Base-by-base conservation (phyloP, 2,888 invertebrate genomes). In the Ditula angustiorana region DNA sequence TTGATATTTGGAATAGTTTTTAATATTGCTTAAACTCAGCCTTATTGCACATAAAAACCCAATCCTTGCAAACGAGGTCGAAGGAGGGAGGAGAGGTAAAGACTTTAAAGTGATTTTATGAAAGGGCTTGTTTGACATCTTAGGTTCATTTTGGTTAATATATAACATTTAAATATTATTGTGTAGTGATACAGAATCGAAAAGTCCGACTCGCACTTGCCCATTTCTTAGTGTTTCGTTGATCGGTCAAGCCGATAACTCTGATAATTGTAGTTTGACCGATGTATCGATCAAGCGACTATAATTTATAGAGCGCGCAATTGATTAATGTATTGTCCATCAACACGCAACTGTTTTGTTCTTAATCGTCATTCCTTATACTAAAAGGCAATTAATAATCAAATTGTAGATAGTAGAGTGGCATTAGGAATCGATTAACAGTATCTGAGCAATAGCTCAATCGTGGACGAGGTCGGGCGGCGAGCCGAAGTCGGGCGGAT, bases 351-450 rank as follows among this genome's bases (percentile, higher is more conserved):
- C 21, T 46, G 21, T 23, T 23, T 10, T 24, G 19, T 19, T 28
- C 19, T 56, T 21, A 56, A 30, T 21, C 21, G 13, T 46, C 46
- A 46, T 44, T 44, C 30, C 44, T 13, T 11, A 19, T 19, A 16
- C 7, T 41, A 19, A 16, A 11, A 19, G 26, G n/a, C 3, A 19
- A 21, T 23, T 46, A 46, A 24, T 46, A 4, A 23, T 46, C 46
- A 44, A 2, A 52, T 26, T 21, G 21, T n/a, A 23, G 21, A 30
- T 60, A 52, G 41, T 13, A 30, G n/a, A 24, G 33, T n/a, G 44
- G 30, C 44, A 61, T 61, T 46, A 46, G n/a, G 44, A 46, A 61
- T 19, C 52, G 44, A 61, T 61, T 46, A 53, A 24, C 7, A 13
- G 8, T 46, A n/a, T 61, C 30, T 24, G 46, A 11, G 19, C 41